phyloP scores from a whole-genome alignment of 2,113 vertebrate species.

The Centropus bengalensis region DNA sequence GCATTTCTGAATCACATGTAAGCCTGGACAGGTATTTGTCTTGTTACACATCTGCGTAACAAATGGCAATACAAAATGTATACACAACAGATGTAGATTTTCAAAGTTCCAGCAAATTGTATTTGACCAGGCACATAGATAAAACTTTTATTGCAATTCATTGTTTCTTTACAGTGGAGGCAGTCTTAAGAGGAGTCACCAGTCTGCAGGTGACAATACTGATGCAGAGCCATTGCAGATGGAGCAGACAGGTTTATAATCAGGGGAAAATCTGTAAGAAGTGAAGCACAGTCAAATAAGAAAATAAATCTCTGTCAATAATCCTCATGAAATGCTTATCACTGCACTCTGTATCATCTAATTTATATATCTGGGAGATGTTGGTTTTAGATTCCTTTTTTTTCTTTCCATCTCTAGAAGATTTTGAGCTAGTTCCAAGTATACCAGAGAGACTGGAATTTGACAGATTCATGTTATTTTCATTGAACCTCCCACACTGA shows the following conservation, averaged over 20 bases:
- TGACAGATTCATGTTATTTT: conserved; percentile 14
- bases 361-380: not conserved
- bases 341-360: not conserved
- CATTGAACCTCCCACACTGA: not conserved
- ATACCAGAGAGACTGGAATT: not conserved
- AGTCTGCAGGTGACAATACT: conserved; percentile 6
- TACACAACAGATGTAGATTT: conserved; percentile 72
- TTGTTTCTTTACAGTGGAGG: conserved; percentile 24
- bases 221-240: not conserved
- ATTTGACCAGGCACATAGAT: conserved; percentile 68
- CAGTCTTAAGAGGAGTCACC: not conserved
- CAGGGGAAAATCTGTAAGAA: not conserved
- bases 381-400: not conserved
- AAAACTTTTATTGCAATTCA: conserved; percentile 61
- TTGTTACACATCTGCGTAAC: conserved; percentile 80
- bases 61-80: conserved; percentile 78
- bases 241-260: not conserved
- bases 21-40: conserved; percentile 80
- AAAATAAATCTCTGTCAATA: not conserved
- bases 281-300: not conserved
- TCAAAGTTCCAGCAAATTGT: conserved; percentile 68
- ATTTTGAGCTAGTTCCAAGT: not conserved
- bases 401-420: not conserved
- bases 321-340: not conserved
- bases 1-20: conserved; percentile 76